Conservation (phyloP, 2,888 invertebrate species). For the Julus scanicus region DNA sequence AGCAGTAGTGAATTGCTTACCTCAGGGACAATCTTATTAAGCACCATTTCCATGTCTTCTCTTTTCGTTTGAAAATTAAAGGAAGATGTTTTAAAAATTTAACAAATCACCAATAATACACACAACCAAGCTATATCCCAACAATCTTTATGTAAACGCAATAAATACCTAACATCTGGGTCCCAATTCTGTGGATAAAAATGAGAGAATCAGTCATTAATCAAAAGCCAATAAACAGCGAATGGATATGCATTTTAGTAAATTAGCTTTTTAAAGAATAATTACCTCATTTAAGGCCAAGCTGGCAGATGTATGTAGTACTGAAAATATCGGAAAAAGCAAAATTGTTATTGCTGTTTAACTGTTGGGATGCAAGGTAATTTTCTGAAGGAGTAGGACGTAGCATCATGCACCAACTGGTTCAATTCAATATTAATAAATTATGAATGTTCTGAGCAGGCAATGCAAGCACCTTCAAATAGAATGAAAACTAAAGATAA, state of each 20-base stretch:
- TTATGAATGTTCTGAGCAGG: background rate
- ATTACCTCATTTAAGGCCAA: conserved; percentile 84
- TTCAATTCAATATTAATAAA: conserved; percentile 19
- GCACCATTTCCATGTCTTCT: conserved; percentile 99
- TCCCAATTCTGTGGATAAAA: conserved; percentile 84
- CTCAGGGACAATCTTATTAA: conserved; percentile 98
- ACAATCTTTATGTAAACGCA: background rate
- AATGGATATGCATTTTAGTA: conserved; percentile 1
- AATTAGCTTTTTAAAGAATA: background rate
- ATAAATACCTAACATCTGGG: conserved; percentile 82
- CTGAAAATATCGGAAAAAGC: conserved; percentile 68
- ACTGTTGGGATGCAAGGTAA: background rate
- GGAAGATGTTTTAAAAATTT: conserved; percentile 46
- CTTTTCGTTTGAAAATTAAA: conserved; percentile 68
- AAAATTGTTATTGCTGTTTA: background rate
- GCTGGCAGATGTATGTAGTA: conserved; percentile 98
- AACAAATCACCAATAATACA: background rate
- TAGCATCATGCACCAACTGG: conserved; percentile 12
- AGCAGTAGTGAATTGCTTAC: conserved; percentile 63
- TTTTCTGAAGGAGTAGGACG: background rate
- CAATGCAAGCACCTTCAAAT: background rate
- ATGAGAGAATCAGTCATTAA: background rate
- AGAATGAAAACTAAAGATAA: background rate
- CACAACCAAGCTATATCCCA: background rate
- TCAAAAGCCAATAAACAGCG: background rate